Conservation (phyloP, 2,113 vertebrate species). For the Scomber colias region DNA sequence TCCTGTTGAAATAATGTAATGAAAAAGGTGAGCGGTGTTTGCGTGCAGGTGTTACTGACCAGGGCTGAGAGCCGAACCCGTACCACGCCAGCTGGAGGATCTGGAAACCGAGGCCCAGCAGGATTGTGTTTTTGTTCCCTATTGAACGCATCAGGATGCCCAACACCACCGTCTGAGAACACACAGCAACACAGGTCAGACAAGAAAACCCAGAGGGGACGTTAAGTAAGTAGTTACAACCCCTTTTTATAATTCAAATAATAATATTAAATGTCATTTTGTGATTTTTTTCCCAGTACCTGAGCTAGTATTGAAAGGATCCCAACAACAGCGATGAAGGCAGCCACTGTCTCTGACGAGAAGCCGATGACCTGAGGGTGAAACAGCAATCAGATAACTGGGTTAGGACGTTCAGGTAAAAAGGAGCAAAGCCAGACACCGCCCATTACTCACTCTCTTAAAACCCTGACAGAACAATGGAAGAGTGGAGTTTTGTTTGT, state of each 20-base stretch:
- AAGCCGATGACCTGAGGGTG: slow-evolving; percentile 90
- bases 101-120: slow-evolving; percentile 92
- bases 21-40: neutral
- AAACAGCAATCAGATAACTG: slow-evolving; percentile 7
- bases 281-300: slow-evolving; percentile 74
- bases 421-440: neutral
- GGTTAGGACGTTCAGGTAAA: slow-evolving; percentile 26
- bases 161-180: slow-evolving; percentile 89
- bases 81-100: slow-evolving; percentile 95
- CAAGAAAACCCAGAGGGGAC: neutral
- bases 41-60: slow-evolving; percentile 82
- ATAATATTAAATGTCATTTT: neutral
- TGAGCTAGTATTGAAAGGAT: slow-evolving; percentile 94
- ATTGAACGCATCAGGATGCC: slow-evolving; percentile 93
- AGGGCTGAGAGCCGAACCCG: slow-evolving; percentile 93
- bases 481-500: slow-evolving; percentile 1
- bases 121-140: slow-evolving; percentile 94
- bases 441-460: neutral
- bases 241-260: neutral
- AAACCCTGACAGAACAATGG: neutral
- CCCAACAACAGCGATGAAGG: slow-evolving; percentile 92
- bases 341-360: slow-evolving; percentile 91
- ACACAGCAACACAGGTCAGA: slow-evolving; percentile 26
- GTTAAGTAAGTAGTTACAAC: neutral
- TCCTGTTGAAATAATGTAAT: neutral